These are phyloP conservation scores for Anastrepha obliqua DNA, from an alignment of 1,140 invertebrate genomes.

Conservation along the genomic window DNA sequence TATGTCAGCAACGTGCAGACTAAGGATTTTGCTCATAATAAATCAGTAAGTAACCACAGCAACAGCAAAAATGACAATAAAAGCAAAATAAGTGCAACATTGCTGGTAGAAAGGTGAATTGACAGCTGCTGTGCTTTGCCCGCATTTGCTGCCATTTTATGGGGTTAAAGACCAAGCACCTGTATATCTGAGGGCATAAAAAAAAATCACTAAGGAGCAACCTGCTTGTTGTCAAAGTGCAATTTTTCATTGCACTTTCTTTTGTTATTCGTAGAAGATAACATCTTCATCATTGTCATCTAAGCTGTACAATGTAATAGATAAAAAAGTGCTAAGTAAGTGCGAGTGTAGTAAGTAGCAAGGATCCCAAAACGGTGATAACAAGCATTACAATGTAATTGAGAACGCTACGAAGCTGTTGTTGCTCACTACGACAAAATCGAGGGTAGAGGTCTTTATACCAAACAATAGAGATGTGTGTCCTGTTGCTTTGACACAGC, in stretches of 20 bases:
- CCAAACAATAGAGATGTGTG: constrained; percentile 9
- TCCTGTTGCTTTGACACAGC: constrained; percentile 15
- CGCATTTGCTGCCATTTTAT: constrained; percentile 24
- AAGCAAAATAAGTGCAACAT: not conserved
- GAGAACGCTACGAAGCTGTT: not conserved
- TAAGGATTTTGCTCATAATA: not conserved
- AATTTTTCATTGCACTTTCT: constrained; percentile 37
- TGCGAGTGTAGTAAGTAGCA: constrained; percentile 22
- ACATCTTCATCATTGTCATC: constrained; percentile 44
- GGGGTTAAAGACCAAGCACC: constrained; percentile 3
- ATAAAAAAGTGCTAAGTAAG: not conserved
- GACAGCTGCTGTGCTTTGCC: not conserved
- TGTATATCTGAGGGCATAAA: not conserved
- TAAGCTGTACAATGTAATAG: not conserved
- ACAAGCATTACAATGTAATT: constrained; percentile 48
- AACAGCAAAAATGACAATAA: not conserved
- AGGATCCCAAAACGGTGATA: constrained; percentile 31
- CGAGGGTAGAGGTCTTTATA: constrained; percentile 40
- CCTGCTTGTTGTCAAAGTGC: constrained; percentile 2
- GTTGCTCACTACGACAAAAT: not conserved
- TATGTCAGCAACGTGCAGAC: constrained; percentile 8
- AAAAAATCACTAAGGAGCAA: constrained; percentile 20
- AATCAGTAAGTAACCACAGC: not conserved
- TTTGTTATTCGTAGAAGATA: constrained; percentile 25
- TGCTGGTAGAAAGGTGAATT: not conserved